These are phyloP conservation scores for Metopolophium dirhodum DNA, from an alignment of 1,140 invertebrate genomes.

Conservation along the genomic window DNA sequence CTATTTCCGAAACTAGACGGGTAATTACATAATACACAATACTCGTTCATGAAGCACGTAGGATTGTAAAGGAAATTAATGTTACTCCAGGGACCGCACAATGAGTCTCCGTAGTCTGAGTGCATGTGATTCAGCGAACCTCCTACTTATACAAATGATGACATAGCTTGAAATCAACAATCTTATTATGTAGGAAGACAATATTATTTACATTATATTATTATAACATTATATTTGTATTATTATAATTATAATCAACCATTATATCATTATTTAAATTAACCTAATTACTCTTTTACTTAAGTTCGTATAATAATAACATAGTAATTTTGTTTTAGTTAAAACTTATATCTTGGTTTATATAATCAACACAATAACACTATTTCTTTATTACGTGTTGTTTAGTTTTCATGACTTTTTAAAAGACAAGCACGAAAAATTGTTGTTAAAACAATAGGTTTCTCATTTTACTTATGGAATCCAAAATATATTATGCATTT, in stretches of 20 bases:
- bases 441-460: background rate
- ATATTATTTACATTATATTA: slow-evolving; percentile 20
- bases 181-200: background rate
- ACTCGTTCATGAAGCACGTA: slow-evolving; percentile 10
- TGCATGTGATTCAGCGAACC: background rate
- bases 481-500: too few relatives aligned
- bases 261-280: background rate
- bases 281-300: background rate
- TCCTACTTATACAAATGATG: background rate
- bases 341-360: background rate
- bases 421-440: background rate
- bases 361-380: background rate
- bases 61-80: slow-evolving; percentile 16
- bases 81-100: background rate
- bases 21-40: slow-evolving; percentile 20
- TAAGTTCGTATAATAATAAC: background rate
- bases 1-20: background rate
- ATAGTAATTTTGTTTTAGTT: slow-evolving; percentile 16
- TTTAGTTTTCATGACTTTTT: background rate
- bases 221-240: background rate
- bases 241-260: background rate
- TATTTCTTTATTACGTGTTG: background rate
- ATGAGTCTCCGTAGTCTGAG: background rate
- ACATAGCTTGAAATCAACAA: background rate
- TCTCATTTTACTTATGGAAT: background rate